Conservation (phyloP, 2,888 invertebrate species). For the Limnephilus marmoratus region DNA sequence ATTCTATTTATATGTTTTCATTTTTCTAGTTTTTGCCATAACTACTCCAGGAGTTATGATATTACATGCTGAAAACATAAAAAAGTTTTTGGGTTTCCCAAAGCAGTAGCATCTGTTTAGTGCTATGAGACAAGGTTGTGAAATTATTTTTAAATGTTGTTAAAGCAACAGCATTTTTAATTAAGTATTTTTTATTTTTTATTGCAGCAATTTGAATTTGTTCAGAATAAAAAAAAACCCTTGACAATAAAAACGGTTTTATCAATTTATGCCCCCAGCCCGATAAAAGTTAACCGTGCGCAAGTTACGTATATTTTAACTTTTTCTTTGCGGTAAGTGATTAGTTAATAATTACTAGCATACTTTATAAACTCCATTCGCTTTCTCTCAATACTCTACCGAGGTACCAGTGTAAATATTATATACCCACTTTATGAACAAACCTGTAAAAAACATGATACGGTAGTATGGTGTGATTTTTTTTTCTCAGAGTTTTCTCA, state of each 20-base stretch:
- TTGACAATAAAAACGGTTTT: too few species aligned
- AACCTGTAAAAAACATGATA: constrained; percentile 29
- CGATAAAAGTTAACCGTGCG: not conserved
- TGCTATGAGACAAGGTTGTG: not conserved
- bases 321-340: not conserved
- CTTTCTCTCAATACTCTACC: not conserved
- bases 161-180: too few species aligned
- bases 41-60: not conserved
- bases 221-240: too few species aligned
- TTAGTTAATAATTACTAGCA: not conserved
- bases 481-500: not conserved
- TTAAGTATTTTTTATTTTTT: too few species aligned
- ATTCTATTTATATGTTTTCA: too few species aligned
- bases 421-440: constrained; percentile 32
- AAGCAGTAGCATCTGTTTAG: not conserved
- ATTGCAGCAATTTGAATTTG: not conserved
- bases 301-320: not conserved
- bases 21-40: not conserved
- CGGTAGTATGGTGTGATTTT: not conserved
- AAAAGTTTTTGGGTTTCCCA: not conserved
- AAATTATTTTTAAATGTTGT: not conserved
- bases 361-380: not conserved
- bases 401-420: constrained; percentile 42
- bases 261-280: too few species aligned
- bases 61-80: not conserved